Evolutionary conservation across 2,888 invertebrate species (phyloP), one percentile per base, ranked within the genome.

Genomic region (Meteorus cinctellus): DNA sequence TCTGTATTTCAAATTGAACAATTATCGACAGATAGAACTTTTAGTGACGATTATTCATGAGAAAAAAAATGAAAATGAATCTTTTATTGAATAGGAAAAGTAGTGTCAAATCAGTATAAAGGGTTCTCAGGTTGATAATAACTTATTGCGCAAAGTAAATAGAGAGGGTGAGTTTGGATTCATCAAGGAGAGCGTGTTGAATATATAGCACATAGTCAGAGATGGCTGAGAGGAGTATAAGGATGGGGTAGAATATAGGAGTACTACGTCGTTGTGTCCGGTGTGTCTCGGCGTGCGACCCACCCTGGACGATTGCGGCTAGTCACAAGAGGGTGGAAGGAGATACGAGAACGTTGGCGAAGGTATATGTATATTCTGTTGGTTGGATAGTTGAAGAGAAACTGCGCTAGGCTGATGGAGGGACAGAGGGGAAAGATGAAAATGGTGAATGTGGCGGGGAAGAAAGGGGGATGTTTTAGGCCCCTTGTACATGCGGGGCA

Each of bases 191-290:
- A 19, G 55, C n/a, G 8, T 2, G n/a, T 16, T 24, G 66, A 29
- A 6, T 81, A 76, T 66, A 78, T 72, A 66, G 75, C 19, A 70
- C 65, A 73, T 77, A 76, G 77, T 76, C 82, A 81, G 82, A 71
- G 48, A 48, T 48, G 48, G n/a, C 24, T 0, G 24, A 19, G n/a
- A 19, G 55, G 55, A 55, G 55, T 19, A 55, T 55, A 55, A 55
- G 19, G 19, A 66, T 41, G 67, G 67, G 82, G 84, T 85, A 83
- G 86, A 83, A 85, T 86, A 83, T 65, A 36, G 36, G 66, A 68
- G 63, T 63, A 45, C 72, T 29, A 86, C 86, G 84, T 86, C 86
- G 86, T 88, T 86, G 87, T 88, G 88, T 88, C 87, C 88, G 86
- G 88, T 86, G 48, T 48, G 86, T 87, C 86, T 87, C 85, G 86